Evolutionary conservation across 2,797 vertebrate species (phyloP), one percentile per base, ranked within the genome.

Genomic region (Sardinella longiceps): DNA sequence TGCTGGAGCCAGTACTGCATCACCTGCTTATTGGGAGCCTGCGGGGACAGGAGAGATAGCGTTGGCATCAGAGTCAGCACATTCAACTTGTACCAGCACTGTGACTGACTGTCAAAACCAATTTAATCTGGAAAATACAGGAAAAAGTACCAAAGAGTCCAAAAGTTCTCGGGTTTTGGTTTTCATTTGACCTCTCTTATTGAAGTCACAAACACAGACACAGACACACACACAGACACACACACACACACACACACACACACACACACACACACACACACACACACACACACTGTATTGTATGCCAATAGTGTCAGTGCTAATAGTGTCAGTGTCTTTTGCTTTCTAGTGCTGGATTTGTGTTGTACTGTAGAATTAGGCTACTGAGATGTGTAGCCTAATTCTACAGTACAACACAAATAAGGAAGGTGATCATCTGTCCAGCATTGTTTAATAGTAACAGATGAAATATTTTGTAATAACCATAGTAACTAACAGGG

Each of bases 1-100:
- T 99, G 96, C 90, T 99, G 97, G 1, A 99, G 94, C 98, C 98
- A 99, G 91, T 95, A 99, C 1, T 96, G 95, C 98, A 98, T 99
- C 89, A 96, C 95, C 90, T 98, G 97, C 33, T 92, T 95, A 63
- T 92, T 98, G 0, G 97, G 96, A 2, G 98, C 98, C 98, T 99
- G 33, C 3, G 66, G 77, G 51, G 84, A 83, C 30, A 18, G 5
- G 28, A 37, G 7, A 81, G 28, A 60, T 18, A 77, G 70, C 3
- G 2, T 33, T 77, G 20, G 5, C 37, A 43, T 15, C 30, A 18
- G 15, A 43, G 48, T 50, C 48, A 14, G 3, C 48, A 51, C 50
- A 51, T 18, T 20, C 50, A 51, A 18, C 50, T 20, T n/a, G 5
- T 20, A 15, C 20, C 51, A 53, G 15, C 18, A 5, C 15, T 15